A percentile compares a stretch with the other conserved stretches of the same genome.
These are phyloP conservation scores for Steinernema hermaphroditum DNA, from an alignment of 2,888 invertebrate species.

Conservation along the genomic window DNA sequence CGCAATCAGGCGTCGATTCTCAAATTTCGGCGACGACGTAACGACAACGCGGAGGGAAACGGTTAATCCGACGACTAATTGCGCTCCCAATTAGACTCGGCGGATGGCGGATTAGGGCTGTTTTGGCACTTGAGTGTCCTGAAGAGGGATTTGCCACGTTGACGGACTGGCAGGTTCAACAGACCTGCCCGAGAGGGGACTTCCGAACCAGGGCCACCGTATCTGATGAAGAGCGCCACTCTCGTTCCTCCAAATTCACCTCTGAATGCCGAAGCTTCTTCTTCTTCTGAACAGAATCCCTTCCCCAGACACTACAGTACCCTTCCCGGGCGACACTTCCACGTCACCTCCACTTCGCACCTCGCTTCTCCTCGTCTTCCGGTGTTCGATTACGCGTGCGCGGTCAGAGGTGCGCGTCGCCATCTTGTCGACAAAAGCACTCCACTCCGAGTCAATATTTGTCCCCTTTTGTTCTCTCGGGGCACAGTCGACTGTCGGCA, in stretches of 20 bases:
- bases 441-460: conserved; percentile 27
- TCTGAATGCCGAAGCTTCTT: not conserved
- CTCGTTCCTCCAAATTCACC: too few species aligned
- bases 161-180: too few species aligned
- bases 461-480: conserved; percentile 1
- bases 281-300: not conserved
- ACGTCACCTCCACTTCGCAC: not conserved
- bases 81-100: not conserved
- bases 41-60: conserved; percentile 8
- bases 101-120: not conserved
- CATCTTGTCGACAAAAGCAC: conserved; percentile 24
- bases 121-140: not conserved
- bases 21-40: conserved; percentile 26
- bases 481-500: conserved; percentile 7
- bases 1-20: conserved; percentile 28
- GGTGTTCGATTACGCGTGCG: conserved; percentile 23
- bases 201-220: too few species aligned
- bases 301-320: not conserved
- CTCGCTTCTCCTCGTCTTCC: conserved; percentile 6
- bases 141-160: too few species aligned
- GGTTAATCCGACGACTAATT: conserved; percentile 25
- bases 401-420: conserved; percentile 19
- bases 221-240: too few species aligned
- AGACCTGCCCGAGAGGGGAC: too few species aligned
- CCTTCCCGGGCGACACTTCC: not conserved